These are phyloP conservation scores for Geotrupes spiniger DNA, from an alignment of 2,888 invertebrate species.

Conservation along the genomic window DNA sequence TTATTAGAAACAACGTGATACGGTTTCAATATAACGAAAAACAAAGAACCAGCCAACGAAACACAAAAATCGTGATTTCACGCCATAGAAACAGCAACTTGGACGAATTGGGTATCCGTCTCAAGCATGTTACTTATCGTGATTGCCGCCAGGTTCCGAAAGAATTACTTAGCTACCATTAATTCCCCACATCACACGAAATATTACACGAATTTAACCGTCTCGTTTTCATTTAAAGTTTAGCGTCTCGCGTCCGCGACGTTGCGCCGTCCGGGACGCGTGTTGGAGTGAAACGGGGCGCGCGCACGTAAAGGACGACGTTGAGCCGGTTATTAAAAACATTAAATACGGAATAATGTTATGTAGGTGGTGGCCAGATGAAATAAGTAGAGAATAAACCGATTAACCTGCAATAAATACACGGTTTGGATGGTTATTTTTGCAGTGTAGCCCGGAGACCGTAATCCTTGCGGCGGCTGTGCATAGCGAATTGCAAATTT, in stretches of 20 bases:
- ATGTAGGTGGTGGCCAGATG: slow-evolving; percentile 36
- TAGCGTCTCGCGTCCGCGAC: slow-evolving; percentile 20
- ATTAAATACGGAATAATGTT: slow-evolving; percentile 38
- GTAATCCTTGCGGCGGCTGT: slow-evolving; percentile 28
- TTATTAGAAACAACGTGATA: no score
- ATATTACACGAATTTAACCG: slow-evolving; percentile 33
- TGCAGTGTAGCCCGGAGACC: slow-evolving; percentile 18
- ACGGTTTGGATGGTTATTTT: slow-evolving; percentile 30
- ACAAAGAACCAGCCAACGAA: no score
- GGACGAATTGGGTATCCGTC: slow-evolving; percentile 38
- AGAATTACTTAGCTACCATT: slow-evolving; percentile 40
- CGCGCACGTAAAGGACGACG: slow-evolving; percentile 15
- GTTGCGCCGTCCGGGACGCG: no score
- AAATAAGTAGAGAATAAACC: slow-evolving; percentile 39
- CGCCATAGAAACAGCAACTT: slow-evolving; percentile 28
- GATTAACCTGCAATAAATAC: slow-evolving; percentile 40
- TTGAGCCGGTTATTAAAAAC: slow-evolving; percentile 25
- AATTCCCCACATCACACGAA: slow-evolving; percentile 37
- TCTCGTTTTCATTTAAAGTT: slow-evolving; percentile 21
- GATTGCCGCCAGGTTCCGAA: slow-evolving; percentile 37
- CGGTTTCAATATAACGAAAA: no score
- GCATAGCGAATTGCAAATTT: slow-evolving; percentile 34
- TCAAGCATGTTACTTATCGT: slow-evolving; percentile 30
- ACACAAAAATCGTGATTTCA: neutral
- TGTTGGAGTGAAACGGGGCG: no score